These are phyloP conservation scores for Sussaba pulchella DNA, from an alignment of 2,888 invertebrate species.

Conservation along the genomic window DNA sequence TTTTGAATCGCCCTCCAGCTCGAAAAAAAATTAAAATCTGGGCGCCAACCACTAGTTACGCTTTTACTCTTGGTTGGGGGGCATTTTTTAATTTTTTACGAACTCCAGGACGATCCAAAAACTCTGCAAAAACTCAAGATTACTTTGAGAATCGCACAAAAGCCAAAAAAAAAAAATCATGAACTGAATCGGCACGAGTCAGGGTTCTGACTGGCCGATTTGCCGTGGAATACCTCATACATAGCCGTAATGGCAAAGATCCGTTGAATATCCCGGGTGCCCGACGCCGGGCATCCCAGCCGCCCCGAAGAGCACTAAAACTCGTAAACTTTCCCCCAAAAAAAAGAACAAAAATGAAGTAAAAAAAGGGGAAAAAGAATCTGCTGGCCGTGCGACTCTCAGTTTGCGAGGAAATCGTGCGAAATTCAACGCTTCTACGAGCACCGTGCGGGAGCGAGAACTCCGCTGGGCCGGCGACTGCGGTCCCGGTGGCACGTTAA, in stretches of 20 bases:
- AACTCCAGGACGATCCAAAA: too few relatives aligned
- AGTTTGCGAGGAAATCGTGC: constrained; percentile 45
- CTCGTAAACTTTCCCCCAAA: constrained; percentile 35
- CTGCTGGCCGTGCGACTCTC: constrained; percentile 42
- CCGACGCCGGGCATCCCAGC: constrained; percentile 2
- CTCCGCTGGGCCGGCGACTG: constrained; percentile 33
- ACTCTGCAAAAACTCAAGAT: too few relatives aligned
- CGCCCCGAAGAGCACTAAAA: constrained; percentile 4
- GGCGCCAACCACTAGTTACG: too few relatives aligned
- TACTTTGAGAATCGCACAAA: too few relatives aligned
- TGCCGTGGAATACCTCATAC: too few relatives aligned
- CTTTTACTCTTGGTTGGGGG: too few relatives aligned
- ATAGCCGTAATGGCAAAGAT: constrained; percentile 12
- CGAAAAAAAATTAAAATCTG: too few relatives aligned
- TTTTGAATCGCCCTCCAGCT: too few relatives aligned
- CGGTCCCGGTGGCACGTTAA: constrained; percentile 69
- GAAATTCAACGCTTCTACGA: constrained; percentile 49
- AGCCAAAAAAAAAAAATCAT: too few relatives aligned
- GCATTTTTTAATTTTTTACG: too few relatives aligned
- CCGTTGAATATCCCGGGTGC: constrained; percentile 33
- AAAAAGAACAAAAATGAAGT: constrained; percentile 5
- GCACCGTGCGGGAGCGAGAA: constrained; percentile 21
- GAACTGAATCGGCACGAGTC: too few relatives aligned
- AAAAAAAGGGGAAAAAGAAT: constrained; percentile 15
- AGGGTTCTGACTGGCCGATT: too few relatives aligned